Conservation (phyloP, 2,113 vertebrate species). For the Micronycteris hirsuta region DNA sequence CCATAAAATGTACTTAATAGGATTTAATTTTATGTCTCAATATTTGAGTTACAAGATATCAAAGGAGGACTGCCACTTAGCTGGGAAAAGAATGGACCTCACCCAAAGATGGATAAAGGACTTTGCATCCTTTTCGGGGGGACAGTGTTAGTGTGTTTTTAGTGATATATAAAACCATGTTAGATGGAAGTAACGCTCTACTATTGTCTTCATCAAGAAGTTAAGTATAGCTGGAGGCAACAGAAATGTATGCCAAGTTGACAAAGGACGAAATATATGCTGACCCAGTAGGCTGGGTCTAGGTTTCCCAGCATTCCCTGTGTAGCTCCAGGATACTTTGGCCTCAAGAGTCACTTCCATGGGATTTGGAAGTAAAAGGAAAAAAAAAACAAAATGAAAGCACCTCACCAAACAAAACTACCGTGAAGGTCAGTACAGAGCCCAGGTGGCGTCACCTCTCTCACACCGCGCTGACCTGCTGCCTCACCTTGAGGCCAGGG, state of each 20-base stretch:
- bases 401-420: not conserved
- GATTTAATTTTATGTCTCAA: not conserved
- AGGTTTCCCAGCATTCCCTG: not conserved
- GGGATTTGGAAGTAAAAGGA: not conserved
- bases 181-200: not conserved
- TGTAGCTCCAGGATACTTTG: not conserved
- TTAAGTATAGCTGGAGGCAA: not conserved
- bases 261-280: not conserved
- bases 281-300: not conserved
- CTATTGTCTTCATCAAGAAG: not conserved
- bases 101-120: not conserved
- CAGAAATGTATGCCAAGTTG: not conserved
- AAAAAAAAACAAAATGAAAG: too few species aligned
- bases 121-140: not conserved
- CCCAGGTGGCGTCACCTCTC: not conserved
- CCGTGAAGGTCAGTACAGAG: not conserved
- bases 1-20: not conserved
- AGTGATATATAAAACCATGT: not conserved
- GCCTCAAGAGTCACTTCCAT: not conserved
- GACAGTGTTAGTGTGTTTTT: not conserved
- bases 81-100: not conserved
- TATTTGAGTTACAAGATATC: not conserved
- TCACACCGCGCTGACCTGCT: fast-evolving
- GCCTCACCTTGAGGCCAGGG: not conserved
- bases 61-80: not conserved